Evolutionary conservation across 2,113 vertebrate genomes (phyloP).

Genomic region (Xiphophorus couchianus): DNA sequence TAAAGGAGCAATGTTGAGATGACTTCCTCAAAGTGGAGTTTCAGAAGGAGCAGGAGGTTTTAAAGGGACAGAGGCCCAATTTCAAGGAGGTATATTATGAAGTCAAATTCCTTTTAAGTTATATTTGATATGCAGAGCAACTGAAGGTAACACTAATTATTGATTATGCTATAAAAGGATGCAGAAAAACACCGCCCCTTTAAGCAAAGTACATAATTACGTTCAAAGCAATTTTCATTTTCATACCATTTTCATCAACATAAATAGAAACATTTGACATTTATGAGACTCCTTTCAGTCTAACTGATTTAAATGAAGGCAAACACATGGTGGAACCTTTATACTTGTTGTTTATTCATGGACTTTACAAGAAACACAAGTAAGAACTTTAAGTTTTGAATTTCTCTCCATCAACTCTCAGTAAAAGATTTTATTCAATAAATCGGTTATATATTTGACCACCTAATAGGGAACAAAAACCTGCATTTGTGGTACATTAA

Average conservation of each 20-base stretch:
- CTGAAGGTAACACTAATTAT: too few relatives aligned
- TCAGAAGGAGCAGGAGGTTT: too few relatives aligned
- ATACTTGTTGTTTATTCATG: not conserved
- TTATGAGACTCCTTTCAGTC: not conserved
- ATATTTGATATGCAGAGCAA: too few relatives aligned
- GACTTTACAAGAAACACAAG: not conserved
- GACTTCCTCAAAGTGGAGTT: too few relatives aligned
- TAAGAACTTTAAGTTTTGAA: not conserved
- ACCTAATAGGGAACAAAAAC: not conserved
- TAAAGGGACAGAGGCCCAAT: too few relatives aligned
- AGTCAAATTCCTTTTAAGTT: too few relatives aligned
- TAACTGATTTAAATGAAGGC: not conserved
- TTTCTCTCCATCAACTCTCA: not conserved
- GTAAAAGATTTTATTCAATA: not conserved
- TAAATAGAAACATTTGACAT: too few relatives aligned
- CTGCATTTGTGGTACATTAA: not conserved
- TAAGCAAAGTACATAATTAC: not conserved
- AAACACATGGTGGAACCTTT: not conserved
- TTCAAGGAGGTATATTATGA: too few relatives aligned
- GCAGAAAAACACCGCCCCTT: not conserved
- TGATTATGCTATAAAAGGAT: too few relatives aligned
- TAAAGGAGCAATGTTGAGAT: too few relatives aligned
- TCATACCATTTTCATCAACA: too few relatives aligned
- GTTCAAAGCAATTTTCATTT: not conserved
- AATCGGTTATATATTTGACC: not conserved